Evolutionary conservation across 92 coral and sea anemone species (phyloP), one percentile per base, ranked within the genome.

Genomic region (Porites rus): DNA sequence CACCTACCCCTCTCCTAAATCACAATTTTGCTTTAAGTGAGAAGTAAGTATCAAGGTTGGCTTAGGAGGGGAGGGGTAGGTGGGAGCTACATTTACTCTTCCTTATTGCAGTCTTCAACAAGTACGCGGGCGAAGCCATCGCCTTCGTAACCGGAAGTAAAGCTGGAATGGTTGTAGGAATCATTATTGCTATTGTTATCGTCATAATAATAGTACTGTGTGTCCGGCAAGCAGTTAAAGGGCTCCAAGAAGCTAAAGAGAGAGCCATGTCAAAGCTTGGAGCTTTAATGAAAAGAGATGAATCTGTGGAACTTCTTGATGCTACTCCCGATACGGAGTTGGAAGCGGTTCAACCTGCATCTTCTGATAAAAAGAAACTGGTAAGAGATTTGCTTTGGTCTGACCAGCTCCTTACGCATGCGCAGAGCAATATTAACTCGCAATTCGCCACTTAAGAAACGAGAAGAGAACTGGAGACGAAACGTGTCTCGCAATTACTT

Each of bases 311-410:
- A 20, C 56, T 92, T 84, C 87, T 88, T 14, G 90, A 92, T 28
- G 96, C 98, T 12, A 80, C 94, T n/a, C 96, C 94, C 67, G 94
- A 92, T 58, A 65, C 93, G 69, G 91, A 89, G 80, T 90, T 94
- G 9, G 82, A 92, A 16, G 74, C 92, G 24, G 98, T 93, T 10
- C 98, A 94, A 61, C 96, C 98, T 46, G 93, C 86, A 16, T 84
- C 95, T 1, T 85, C 74, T 12, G 74, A 85, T 65, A 90, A 84
- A 72, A 90, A 86, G 82, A 88, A 88, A 85, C 82, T 94, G 89
- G 98, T 94, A 85, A 80, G 75, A 4, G 16, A 38, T 17, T 38
- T 38, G 46, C 46, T 4, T 38, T 4, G 46, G 46, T 38, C 46
- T 38, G 46, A 38, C 6, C 46, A 38, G 46, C 46, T 38, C 46